Evolutionary conservation across 2,888 invertebrate species (phyloP).

Genomic region (Chaetogeoica ovagalla): DNA sequence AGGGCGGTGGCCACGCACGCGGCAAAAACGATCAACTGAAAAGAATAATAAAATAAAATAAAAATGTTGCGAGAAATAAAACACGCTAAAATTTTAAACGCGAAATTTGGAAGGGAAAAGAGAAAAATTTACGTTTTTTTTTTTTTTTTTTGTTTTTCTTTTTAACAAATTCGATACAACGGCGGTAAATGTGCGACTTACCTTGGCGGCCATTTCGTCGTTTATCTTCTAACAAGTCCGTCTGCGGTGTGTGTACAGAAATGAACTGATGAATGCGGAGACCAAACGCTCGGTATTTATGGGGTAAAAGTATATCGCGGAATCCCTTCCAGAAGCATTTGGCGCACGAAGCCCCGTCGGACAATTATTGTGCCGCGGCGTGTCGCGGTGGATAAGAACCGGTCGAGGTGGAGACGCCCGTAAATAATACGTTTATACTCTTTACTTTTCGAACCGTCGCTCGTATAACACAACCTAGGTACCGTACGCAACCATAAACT

Average conservation of each 20-base stretch:
- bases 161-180: background rate
- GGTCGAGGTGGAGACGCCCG: slow-evolving; percentile 21
- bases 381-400: slow-evolving; percentile 19
- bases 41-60: background rate
- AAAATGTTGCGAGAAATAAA: no score
- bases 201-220: slow-evolving; percentile 45
- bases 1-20: slow-evolving; percentile 55
- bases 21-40: slow-evolving; percentile 46
- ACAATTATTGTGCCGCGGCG: background rate
- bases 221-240: background rate
- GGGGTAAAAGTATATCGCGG: background rate
- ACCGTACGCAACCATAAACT: no score
- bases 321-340: slow-evolving; percentile 38
- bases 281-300: slow-evolving; percentile 28
- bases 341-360: background rate
- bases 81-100: no score
- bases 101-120: no score
- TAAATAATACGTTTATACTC: background rate
- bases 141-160: no score
- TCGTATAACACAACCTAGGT: no score
- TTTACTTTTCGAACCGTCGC: background rate
- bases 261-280: slow-evolving; percentile 13
- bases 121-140: background rate
- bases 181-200: background rate
- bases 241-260: background rate